A percentile compares a stretch with the other conserved stretches of the same genome.
phyloP scores from a whole-genome alignment of 2,888 invertebrate genomes.

The Imbricaverruca yamaguchii region DNA sequence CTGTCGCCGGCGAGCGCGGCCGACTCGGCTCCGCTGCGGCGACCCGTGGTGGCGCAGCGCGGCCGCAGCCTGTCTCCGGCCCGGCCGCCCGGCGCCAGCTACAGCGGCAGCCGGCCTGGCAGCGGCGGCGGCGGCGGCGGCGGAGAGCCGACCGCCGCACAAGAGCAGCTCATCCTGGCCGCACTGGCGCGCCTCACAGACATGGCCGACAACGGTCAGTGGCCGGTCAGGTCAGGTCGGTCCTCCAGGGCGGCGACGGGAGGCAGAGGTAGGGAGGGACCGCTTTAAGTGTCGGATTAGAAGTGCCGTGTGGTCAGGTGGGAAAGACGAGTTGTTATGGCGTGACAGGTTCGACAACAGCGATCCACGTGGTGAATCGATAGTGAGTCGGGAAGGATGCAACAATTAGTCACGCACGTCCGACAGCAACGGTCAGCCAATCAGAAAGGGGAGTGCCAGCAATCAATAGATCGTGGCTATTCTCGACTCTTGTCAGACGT shows the following conservation, averaged over 20 bases:
- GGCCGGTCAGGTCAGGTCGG: conserved; percentile 37
- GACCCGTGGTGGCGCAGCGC: not conserved
- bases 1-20: not conserved
- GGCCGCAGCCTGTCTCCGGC: not conserved
- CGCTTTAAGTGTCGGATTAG: conserved; percentile 40
- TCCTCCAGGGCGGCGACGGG: conserved; percentile 49
- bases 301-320: too few relatives aligned
- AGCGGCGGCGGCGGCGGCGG: conserved; percentile 23
- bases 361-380: too few relatives aligned
- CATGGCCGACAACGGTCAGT: conserved; percentile 46
- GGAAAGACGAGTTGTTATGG: too few relatives aligned
- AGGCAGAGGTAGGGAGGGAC: conserved; percentile 45
- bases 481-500: too few relatives aligned
- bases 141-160: conserved; percentile 45
- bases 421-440: too few relatives aligned
- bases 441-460: too few relatives aligned
- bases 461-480: too few relatives aligned
- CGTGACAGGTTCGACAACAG: too few relatives aligned
- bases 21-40: conserved; percentile 12
- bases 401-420: too few relatives aligned
- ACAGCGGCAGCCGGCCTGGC: conserved; percentile 9
- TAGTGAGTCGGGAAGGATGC: too few relatives aligned
- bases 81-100: too few relatives aligned
- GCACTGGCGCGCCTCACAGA: conserved; percentile 50
- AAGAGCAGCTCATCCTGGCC: conserved; percentile 48